Percentiles rank a stretch among this genome's conserved stretches.
phyloP scores from a whole-genome alignment of 30 jellyfish, hydroid and myxozoan genomes.

The Catostylus mosaicus region DNA sequence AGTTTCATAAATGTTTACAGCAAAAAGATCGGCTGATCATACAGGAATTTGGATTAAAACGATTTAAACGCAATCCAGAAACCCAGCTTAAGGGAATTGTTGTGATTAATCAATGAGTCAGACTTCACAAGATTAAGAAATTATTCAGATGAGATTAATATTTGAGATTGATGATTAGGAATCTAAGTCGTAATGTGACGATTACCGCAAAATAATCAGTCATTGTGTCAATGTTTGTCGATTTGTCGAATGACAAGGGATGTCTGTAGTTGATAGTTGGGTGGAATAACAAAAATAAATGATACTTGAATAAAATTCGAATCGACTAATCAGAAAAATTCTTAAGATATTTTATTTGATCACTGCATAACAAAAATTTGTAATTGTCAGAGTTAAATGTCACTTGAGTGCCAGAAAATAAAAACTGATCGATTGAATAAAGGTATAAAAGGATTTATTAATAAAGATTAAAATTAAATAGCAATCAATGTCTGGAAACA shows the following conservation, averaged over 20 bases:
- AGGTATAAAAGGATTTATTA: too few species aligned
- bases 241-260: neutral
- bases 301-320: too few species aligned
- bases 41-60: neutral
- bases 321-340: too few species aligned
- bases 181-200: neutral
- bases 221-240: neutral
- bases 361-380: too few species aligned
- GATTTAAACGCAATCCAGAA: neutral
- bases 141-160: neutral
- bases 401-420: too few species aligned
- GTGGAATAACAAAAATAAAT: too few species aligned
- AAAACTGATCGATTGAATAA: too few species aligned
- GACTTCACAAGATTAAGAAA: neutral
- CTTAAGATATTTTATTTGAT: too few species aligned
- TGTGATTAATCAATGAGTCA: neutral
- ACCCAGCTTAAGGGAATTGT: neutral
- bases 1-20: neutral
- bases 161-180: neutral
- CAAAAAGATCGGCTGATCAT: neutral
- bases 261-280: too few species aligned
- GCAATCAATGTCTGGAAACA: too few species aligned
- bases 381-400: too few species aligned
- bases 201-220: neutral
- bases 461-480: too few species aligned